A percentile compares a stretch with the other conserved stretches of the same genome.
Conservation (phyloP, 2,888 invertebrate genomes). For the Mystacides longicornis region DNA sequence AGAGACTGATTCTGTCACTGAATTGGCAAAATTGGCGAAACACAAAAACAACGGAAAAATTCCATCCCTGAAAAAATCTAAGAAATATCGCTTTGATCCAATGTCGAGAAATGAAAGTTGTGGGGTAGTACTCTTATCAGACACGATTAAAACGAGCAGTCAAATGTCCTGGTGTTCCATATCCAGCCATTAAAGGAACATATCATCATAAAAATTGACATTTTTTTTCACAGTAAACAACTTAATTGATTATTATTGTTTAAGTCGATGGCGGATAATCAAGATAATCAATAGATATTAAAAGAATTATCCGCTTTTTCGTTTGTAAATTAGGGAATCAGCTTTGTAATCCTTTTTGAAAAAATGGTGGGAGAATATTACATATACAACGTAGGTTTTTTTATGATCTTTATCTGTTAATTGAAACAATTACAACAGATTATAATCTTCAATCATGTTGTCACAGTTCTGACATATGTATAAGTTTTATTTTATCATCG, state of each 20-base stretch:
- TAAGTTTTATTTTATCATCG: no score
- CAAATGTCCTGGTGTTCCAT: conserved; percentile 13
- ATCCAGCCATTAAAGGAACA: conserved; percentile 1
- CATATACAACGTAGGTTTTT: no score
- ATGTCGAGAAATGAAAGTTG: conserved; percentile 5
- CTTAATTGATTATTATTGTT: background rate
- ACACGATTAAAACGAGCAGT: background rate
- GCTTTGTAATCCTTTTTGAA: no score
- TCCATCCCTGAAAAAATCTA: conserved; percentile 5
- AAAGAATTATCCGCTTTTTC: no score
- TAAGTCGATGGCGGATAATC: no score
- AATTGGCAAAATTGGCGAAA: background rate
- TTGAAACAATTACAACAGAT: no score
- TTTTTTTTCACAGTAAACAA: background rate
- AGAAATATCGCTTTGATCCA: conserved; percentile 11
- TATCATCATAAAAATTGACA: background rate
- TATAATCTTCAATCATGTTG: no score
- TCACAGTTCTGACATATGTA: no score
- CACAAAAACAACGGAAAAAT: conserved; percentile 4
- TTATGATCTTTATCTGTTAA: no score
- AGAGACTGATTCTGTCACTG: background rate
- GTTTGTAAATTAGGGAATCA: no score
- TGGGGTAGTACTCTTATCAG: conserved; percentile 6
- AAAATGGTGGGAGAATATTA: no score
- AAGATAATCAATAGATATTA: no score